Percentiles rank a stretch among this genome's conserved stretches.
Conservation (phyloP, 2,888 invertebrate species). For the Hecatera dysodea region DNA sequence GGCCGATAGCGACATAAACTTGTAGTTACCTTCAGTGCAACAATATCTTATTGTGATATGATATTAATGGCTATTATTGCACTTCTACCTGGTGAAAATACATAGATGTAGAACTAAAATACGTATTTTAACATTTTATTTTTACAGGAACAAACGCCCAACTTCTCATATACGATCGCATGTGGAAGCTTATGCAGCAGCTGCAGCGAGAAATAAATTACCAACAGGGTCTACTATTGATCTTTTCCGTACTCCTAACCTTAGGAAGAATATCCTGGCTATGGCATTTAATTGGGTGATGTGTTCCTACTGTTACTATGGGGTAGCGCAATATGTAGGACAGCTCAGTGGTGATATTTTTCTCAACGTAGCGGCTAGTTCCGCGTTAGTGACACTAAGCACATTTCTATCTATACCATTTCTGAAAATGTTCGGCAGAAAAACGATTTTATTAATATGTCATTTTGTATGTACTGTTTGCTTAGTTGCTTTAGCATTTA, state of each 20-base stretch:
- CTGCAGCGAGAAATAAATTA: constrained; percentile 71
- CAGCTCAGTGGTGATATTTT: constrained; percentile 95
- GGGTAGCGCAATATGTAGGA: constrained; percentile 95
- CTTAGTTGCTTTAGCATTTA: constrained; percentile 91
- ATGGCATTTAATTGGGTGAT: constrained; percentile 95
- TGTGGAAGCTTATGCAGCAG: constrained; percentile 79
- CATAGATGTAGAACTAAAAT: background rate
- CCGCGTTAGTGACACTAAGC: constrained; percentile 90
- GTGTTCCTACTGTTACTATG: constrained; percentile 94
- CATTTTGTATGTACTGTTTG: constrained; percentile 91
- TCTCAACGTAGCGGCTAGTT: constrained; percentile 94
- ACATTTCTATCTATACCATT: constrained; percentile 91
- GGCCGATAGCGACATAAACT: too few relatives aligned
- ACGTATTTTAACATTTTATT: constrained; percentile 10
- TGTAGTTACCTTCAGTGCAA: too few relatives aligned
- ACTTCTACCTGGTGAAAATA: background rate
- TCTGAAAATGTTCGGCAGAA: constrained; percentile 92
- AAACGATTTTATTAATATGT: constrained; percentile 91
- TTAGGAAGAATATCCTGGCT: constrained; percentile 93
- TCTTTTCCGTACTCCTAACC: constrained; percentile 93
- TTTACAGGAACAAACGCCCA: constrained; percentile 86
- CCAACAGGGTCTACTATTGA: constrained; percentile 91
- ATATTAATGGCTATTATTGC: too few relatives aligned
- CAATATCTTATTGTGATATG: too few relatives aligned
- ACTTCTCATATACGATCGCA: constrained; percentile 81